phyloP scores from a whole-genome alignment of 2,888 invertebrate species.

The Seira musarum region DNA sequence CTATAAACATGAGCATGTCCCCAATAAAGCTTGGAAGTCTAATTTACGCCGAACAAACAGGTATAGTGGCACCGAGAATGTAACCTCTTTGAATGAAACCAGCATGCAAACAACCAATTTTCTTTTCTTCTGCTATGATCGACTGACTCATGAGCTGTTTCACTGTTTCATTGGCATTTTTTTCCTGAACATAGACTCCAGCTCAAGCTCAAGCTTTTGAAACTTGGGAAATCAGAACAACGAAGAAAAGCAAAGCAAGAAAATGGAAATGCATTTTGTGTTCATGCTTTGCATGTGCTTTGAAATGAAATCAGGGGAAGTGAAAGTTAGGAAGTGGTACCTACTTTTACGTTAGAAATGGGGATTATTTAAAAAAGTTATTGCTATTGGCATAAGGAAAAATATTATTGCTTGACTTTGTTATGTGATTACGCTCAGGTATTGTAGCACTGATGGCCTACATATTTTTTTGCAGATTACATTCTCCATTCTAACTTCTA shows the following conservation, averaged over 20 bases:
- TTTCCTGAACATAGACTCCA: too few species aligned
- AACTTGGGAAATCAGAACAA: not conserved
- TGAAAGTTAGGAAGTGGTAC: not conserved
- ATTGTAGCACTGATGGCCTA: not conserved
- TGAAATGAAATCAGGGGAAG: not conserved
- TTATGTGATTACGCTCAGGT: not conserved
- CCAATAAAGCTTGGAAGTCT: too few species aligned
- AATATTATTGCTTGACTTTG: not conserved
- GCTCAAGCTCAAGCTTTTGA: not conserved
- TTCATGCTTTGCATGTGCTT: too few species aligned
- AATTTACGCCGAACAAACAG: not conserved
- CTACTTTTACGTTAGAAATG: too few species aligned
- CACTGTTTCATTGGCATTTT: too few species aligned
- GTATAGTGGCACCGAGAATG: not conserved
- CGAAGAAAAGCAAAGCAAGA: not conserved
- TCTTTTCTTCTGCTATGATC: not conserved
- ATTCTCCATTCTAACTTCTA: not conserved
- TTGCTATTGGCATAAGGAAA: not conserved
- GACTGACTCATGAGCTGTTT: not conserved
- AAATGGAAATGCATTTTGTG: not conserved
- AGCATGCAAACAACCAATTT: slow-evolving; percentile 30
- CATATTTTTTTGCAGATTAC: not conserved
- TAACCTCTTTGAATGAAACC: not conserved
- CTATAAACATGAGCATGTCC: not conserved
- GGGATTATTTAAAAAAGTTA: too few species aligned